phyloP scores from a whole-genome alignment of 2,888 invertebrate genomes.

The Cynaeus angustus region DNA sequence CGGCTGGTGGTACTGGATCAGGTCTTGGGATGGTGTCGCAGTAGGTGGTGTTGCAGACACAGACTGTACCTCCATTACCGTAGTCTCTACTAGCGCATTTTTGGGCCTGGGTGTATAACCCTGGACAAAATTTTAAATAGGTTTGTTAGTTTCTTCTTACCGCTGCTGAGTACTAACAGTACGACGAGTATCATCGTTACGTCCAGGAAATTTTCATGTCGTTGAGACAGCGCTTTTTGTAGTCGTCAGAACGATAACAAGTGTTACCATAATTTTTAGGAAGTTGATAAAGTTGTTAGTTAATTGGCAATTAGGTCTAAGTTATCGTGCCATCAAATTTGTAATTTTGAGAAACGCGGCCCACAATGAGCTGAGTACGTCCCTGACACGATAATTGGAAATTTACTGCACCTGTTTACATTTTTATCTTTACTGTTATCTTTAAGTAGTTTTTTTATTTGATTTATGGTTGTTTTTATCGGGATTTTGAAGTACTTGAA shows the following conservation, averaged over 20 bases:
- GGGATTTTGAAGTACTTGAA: too few species aligned
- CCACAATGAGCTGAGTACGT: too few species aligned
- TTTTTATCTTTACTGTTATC: too few species aligned
- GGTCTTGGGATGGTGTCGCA: slow-evolving; percentile 80
- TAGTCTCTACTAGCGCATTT: slow-evolving; percentile 41
- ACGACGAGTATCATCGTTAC: background rate
- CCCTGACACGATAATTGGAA: too few species aligned
- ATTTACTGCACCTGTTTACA: too few species aligned
- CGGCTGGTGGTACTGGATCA: slow-evolving; percentile 62
- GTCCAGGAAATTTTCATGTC: background rate
- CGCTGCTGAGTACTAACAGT: background rate
- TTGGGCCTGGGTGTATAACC: background rate
- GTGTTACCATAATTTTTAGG: too few species aligned
- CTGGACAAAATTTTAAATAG: background rate
- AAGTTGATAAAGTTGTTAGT: too few species aligned
- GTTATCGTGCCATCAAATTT: too few species aligned
- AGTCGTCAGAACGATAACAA: background rate
- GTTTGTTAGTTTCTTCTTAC: slow-evolving; percentile 1
- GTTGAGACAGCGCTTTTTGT: background rate
- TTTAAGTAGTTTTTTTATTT: too few species aligned
- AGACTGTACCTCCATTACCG: slow-evolving; percentile 71
- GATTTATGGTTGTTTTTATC: too few species aligned
- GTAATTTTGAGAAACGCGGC: too few species aligned
- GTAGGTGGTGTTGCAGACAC: slow-evolving; percentile 82
- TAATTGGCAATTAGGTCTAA: too few species aligned